A percentile compares a stretch with the other conserved stretches of the same genome.
phyloP scores from a whole-genome alignment of 2,113 vertebrate genomes.

The Pagrus major region DNA sequence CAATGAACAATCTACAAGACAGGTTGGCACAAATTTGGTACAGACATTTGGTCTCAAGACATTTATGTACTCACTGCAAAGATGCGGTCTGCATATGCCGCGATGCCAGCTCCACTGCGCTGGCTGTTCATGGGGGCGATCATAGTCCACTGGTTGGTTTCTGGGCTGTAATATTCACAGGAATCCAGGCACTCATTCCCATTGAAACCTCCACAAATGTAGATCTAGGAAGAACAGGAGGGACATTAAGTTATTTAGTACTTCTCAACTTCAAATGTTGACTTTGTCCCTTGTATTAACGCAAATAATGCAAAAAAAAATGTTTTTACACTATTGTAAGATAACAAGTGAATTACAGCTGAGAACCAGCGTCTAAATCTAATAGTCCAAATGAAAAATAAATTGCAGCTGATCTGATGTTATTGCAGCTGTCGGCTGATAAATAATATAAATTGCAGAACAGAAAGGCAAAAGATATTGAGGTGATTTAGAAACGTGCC shows the following conservation, averaged over 20 bases:
- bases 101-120: constrained; percentile 46
- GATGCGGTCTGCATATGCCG: constrained; percentile 27
- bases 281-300: background rate
- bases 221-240: constrained; percentile 82
- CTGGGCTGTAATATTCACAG: constrained; percentile 58
- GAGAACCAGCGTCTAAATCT: background rate
- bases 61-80: constrained; percentile 67
- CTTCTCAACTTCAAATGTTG: background rate
- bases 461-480: no score
- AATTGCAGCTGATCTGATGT: background rate
- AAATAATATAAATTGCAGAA: no score
- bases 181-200: constrained; percentile 85
- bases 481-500: no score
- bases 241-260: background rate
- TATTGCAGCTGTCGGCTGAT: no score
- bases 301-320: background rate
- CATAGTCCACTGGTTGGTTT: constrained; percentile 60
- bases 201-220: constrained; percentile 92
- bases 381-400: background rate
- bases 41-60: no score
- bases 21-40: no score
- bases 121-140: constrained; percentile 37
- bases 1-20: no score
- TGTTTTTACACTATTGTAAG: background rate
- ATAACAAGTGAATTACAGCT: background rate